Percentiles rank a stretch among this genome's conserved stretches.
Conservation (phyloP, 1,140 invertebrate species). For the Acromyrmex echinatior region DNA sequence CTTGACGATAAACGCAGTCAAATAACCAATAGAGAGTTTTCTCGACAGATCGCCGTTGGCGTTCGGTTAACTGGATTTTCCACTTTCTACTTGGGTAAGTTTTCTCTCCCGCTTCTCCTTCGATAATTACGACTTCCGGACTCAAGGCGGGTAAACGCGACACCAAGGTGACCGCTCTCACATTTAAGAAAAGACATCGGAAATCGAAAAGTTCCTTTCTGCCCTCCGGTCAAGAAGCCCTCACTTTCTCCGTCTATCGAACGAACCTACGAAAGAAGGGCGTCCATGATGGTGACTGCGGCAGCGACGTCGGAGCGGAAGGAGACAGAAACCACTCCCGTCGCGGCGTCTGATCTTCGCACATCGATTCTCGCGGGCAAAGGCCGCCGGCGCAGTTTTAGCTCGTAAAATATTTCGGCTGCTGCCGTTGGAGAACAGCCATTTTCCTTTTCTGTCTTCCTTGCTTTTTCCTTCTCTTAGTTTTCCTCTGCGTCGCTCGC, state of each 20-base stretch:
- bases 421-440: slow-evolving; percentile 76
- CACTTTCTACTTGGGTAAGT: slow-evolving; percentile 64
- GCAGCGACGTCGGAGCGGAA: slow-evolving; percentile 16
- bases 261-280: background rate
- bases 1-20: background rate
- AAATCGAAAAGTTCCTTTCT: slow-evolving; percentile 66
- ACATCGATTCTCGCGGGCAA: slow-evolving; percentile 68
- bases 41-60: slow-evolving; percentile 43
- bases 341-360: slow-evolving; percentile 64
- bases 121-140: slow-evolving; percentile 64
- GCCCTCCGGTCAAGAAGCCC: slow-evolving; percentile 58
- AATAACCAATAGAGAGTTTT: slow-evolving; percentile 28
- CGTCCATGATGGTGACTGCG: background rate
- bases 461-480: background rate
- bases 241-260: slow-evolving; percentile 69
- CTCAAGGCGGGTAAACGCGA: background rate
- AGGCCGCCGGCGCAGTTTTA: slow-evolving; percentile 76
- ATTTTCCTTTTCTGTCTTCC: slow-evolving; percentile 2
- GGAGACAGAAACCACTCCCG: slow-evolving; percentile 14
- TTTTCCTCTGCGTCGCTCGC: background rate
- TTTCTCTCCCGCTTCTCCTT: slow-evolving; percentile 40
- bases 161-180: background rate
- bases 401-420: slow-evolving; percentile 83
- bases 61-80: slow-evolving; percentile 57
- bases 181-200: slow-evolving; percentile 59